Conservation (phyloP, 2,113 vertebrate species). For the Tragelaphus scriptus region DNA sequence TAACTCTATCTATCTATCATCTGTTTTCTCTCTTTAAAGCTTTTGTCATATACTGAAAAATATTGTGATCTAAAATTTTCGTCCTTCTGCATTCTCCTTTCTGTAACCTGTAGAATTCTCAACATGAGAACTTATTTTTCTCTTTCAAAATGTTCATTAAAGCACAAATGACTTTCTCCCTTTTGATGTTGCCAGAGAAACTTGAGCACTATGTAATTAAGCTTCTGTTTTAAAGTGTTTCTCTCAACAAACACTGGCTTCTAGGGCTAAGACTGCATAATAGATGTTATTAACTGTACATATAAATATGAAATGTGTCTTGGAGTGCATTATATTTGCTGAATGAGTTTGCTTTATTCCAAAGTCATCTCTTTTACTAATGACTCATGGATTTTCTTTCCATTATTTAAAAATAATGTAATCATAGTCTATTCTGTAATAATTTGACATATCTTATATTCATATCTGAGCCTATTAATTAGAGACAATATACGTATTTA, state of each 20-base stretch:
- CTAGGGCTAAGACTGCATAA: slow-evolving; percentile 74
- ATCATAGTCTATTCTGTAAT: slow-evolving; percentile 76
- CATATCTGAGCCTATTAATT: slow-evolving; percentile 81
- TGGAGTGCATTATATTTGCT: slow-evolving; percentile 71
- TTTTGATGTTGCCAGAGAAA: slow-evolving; percentile 73
- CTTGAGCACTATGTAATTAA: slow-evolving; percentile 75
- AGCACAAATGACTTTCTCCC: slow-evolving; percentile 68
- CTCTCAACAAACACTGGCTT: slow-evolving; percentile 74
- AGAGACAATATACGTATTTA: slow-evolving; percentile 77
- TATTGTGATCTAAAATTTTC: slow-evolving; percentile 36
- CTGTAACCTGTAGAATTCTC: slow-evolving; percentile 66
- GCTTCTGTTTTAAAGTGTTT: slow-evolving; percentile 76
- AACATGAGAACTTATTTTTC: slow-evolving; percentile 73
- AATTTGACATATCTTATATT: slow-evolving; percentile 79
- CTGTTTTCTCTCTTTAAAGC: background rate
- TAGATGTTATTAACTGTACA: slow-evolving; percentile 75
- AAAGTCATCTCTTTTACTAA: slow-evolving; percentile 74
- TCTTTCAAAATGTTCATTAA: slow-evolving; percentile 77
- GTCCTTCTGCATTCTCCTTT: slow-evolving; percentile 38
- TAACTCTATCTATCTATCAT: background rate
- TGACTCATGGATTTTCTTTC: slow-evolving; percentile 79
- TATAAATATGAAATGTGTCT: slow-evolving; percentile 79
- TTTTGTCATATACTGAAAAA: slow-evolving; percentile 48
- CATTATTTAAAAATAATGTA: slow-evolving; percentile 80
- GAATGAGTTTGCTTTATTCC: slow-evolving; percentile 76